Percentiles rank a stretch among this genome's conserved stretches.
These are phyloP conservation scores for Gallinago undulata DNA, from an alignment of 2,113 vertebrate genomes.

Conservation along the genomic window DNA sequence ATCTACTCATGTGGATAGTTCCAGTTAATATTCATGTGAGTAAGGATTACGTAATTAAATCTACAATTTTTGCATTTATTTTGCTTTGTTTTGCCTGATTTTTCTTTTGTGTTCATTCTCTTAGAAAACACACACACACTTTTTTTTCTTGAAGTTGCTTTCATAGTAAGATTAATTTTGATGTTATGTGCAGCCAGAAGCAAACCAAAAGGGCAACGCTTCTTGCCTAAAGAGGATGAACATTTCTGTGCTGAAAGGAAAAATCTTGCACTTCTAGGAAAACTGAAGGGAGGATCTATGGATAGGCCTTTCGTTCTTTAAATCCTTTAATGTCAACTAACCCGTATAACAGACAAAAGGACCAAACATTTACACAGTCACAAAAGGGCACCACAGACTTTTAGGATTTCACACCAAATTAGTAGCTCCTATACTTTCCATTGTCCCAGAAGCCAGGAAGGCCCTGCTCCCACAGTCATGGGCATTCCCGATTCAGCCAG, in stretches of 20 bases:
- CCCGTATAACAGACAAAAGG: neutral
- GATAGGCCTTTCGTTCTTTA: neutral
- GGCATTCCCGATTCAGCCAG: neutral
- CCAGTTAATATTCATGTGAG: neutral
- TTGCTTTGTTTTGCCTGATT: neutral
- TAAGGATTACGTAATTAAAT: neutral
- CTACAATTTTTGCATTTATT: slow-evolving; percentile 8
- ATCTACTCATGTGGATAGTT: neutral
- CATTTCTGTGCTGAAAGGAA: neutral
- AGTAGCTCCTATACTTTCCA: neutral
- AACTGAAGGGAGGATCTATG: neutral
- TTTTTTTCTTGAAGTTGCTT: neutral
- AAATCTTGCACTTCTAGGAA: neutral
- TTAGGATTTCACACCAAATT: neutral
- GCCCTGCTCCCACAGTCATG: neutral
- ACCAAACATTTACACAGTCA: neutral
- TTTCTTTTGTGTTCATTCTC: neutral
- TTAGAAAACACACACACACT: neutral
- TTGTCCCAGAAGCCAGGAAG: neutral
- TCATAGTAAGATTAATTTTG: neutral
- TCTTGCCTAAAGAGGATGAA: neutral
- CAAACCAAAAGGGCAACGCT: neutral
- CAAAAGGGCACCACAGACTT: neutral
- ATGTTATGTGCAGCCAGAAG: slow-evolving; percentile 20
- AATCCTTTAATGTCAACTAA: neutral